phyloP scores from a whole-genome alignment of 2,888 invertebrate genomes.

The Lasioglossum vierecki region DNA sequence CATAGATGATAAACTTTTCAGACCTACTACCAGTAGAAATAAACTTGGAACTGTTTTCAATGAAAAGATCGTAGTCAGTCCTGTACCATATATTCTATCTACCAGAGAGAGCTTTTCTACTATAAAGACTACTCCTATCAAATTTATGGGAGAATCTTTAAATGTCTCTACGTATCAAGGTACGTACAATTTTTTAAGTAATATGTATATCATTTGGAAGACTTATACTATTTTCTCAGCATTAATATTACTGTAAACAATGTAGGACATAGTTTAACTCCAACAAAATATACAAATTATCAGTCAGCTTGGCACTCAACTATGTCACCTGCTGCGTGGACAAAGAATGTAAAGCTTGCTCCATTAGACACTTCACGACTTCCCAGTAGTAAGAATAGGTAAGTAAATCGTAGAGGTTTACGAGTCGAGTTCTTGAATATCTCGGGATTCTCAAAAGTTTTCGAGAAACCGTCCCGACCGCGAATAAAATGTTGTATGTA shows the following conservation, averaged over 20 bases:
- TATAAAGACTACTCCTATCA: constrained; percentile 79
- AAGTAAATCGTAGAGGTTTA: neutral
- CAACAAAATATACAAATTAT: constrained; percentile 71
- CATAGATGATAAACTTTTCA: constrained; percentile 50
- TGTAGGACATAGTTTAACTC: constrained; percentile 69
- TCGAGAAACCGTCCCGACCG: neutral
- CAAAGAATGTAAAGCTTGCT: constrained; percentile 80
- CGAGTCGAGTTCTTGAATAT: neutral
- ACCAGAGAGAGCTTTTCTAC: constrained; percentile 82
- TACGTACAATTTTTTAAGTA: constrained; percentile 62
- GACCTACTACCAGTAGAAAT: constrained; percentile 75
- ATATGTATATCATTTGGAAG: constrained; percentile 7
- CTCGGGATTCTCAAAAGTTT: neutral
- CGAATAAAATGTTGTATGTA: neutral
- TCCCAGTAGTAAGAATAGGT: constrained; percentile 78
- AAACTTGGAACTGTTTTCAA: constrained; percentile 81
- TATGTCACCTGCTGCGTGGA: constrained; percentile 77
- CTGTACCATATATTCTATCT: constrained; percentile 79
- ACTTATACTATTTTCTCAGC: constrained; percentile 10
- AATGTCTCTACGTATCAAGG: constrained; percentile 74
- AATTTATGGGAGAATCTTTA: constrained; percentile 74
- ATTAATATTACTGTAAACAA: constrained; percentile 39
- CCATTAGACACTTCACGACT: constrained; percentile 80
- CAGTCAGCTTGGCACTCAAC: constrained; percentile 80
- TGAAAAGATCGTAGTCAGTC: constrained; percentile 81